Conservation (phyloP, 92 coral and sea anemone genomes). For the Siderastrea siderea region DNA sequence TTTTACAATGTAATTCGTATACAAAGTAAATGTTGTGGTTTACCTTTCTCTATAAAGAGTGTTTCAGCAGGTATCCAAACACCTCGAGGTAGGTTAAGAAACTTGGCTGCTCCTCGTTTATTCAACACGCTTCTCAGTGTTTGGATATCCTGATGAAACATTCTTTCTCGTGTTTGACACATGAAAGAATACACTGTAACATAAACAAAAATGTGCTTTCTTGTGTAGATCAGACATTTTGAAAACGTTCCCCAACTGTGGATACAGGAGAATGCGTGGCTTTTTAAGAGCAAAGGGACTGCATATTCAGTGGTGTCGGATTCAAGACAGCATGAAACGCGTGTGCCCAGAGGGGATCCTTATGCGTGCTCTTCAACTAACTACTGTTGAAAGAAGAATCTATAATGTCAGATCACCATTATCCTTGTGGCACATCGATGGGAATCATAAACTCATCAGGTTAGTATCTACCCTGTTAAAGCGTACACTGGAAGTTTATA, state of each 20-base stretch:
- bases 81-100: too few relatives aligned
- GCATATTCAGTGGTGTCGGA: slow-evolving; percentile 69
- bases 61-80: too few relatives aligned
- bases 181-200: background rate
- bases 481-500: too few relatives aligned
- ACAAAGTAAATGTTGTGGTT: too few relatives aligned
- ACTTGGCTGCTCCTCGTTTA: too few relatives aligned
- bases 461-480: slow-evolving; percentile 4
- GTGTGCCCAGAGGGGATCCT: slow-evolving; percentile 79
- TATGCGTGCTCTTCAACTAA: slow-evolving; percentile 67
- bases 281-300: slow-evolving; percentile 65
- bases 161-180: too few relatives aligned
- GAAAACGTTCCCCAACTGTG: slow-evolving; percentile 80
- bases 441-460: slow-evolving; percentile 73
- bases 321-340: slow-evolving; percentile 71
- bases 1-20: too few relatives aligned
- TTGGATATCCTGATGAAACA: too few relatives aligned
- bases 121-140: too few relatives aligned
- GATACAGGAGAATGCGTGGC: slow-evolving; percentile 74
- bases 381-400: slow-evolving; percentile 45
- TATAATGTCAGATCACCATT: slow-evolving; percentile 64
- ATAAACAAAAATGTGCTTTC: background rate
- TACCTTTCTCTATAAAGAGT: too few relatives aligned
- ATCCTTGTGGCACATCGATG: slow-evolving; percentile 65
- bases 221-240: slow-evolving; percentile 29